Percentiles rank a stretch among this genome's conserved stretches.
These are phyloP conservation scores for Sterrhoptilus dennistouni DNA, from an alignment of 2,113 vertebrate species.

Conservation along the genomic window DNA sequence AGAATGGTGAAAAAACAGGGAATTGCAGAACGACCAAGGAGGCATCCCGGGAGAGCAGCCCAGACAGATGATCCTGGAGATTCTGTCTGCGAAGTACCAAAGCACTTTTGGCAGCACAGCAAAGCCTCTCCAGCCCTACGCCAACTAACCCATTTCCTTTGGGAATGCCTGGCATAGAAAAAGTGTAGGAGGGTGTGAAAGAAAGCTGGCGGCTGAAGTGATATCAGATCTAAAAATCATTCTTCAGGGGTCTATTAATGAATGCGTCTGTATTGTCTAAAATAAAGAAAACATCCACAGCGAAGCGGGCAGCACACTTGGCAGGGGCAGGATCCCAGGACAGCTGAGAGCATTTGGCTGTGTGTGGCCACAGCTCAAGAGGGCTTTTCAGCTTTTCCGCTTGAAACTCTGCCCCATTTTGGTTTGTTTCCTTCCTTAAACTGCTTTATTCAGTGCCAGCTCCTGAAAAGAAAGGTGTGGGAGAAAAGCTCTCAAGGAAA, in stretches of 20 bases:
- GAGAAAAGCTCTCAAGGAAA: conserved; percentile 14
- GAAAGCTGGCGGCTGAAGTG: neutral
- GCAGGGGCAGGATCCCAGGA: neutral
- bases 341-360: accelerated
- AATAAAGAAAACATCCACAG: neutral
- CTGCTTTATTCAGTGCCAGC: neutral
- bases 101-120: neutral
- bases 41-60: accelerated
- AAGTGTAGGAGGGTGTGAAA: neutral
- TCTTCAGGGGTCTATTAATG: neutral
- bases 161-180: neutral
- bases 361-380: neutral
- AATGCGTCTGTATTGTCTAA: neutral
- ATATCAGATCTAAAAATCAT: neutral
- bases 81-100: neutral
- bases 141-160: neutral
- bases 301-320: neutral
- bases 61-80: neutral
- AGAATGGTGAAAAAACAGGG: neutral
- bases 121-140: neutral
- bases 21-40: neutral
- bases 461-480: neutral
- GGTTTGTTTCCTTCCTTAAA: neutral
- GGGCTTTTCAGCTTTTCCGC: neutral
- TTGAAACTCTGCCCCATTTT: neutral